phyloP scores from a whole-genome alignment of 2,113 vertebrate genomes.

The Chiloscyllium plagiosum region DNA sequence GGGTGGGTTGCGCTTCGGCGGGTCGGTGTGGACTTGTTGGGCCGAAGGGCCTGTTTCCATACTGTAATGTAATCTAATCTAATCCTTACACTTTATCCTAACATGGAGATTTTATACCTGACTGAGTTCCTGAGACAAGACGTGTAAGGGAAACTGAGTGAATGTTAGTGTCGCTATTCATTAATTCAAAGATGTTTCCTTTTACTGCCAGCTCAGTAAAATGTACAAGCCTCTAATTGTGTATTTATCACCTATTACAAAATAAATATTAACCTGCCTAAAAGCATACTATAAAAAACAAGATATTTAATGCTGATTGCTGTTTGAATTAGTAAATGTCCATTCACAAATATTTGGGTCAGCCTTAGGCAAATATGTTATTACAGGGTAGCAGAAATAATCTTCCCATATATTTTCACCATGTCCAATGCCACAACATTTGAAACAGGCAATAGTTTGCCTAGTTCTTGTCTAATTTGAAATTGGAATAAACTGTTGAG shows the following conservation, averaged over 20 bases:
- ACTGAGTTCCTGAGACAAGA: background rate
- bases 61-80: no score
- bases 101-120: background rate
- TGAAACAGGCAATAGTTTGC: background rate
- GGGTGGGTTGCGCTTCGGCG: no score
- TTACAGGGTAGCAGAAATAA: background rate
- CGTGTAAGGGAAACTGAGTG: background rate
- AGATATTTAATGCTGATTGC: background rate
- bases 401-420: background rate
- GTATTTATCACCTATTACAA: background rate
- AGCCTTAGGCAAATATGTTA: background rate
- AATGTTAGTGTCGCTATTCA: background rate
- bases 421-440: background rate
- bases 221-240: background rate
- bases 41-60: no score
- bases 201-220: background rate
- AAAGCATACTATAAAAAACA: background rate
- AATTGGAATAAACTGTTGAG: background rate
- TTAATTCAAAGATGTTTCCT: background rate
- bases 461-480: background rate
- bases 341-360: background rate
- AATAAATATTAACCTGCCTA: background rate
- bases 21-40: no score
- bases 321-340: background rate
- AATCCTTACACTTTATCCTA: background rate